Conservation (phyloP, 2,113 vertebrate genomes). For the Heterocephalus glaber region DNA sequence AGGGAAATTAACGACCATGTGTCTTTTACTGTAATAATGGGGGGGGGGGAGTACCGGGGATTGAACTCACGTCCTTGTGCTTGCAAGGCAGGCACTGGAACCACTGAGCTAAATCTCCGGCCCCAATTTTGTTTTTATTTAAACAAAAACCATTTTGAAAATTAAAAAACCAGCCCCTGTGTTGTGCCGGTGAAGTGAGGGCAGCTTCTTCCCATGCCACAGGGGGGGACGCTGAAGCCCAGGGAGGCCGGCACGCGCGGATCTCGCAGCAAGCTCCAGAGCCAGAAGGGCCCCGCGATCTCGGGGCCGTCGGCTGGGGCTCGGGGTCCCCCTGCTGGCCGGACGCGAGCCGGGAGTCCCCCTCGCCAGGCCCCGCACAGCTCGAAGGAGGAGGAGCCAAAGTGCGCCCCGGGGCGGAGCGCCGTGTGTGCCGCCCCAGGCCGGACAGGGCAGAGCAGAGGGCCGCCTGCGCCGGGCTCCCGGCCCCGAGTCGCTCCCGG, state of each 20-base stretch:
- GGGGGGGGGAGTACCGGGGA: too few species aligned
- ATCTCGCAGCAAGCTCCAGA: neutral
- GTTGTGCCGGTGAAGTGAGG: too few species aligned
- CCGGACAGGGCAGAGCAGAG: neutral
- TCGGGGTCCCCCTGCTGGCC: slow-evolving; percentile 77
- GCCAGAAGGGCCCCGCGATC: neutral
- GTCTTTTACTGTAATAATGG: neutral
- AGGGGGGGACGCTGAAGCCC: neutral
- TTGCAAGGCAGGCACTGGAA: too few species aligned
- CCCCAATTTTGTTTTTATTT: neutral
- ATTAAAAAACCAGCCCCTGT: neutral
- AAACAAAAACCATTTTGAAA: neutral
- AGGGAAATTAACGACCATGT: neutral
- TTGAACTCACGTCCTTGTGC: too few species aligned
- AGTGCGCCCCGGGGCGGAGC: neutral
- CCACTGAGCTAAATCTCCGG: too few species aligned
- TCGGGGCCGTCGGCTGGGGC: neutral
- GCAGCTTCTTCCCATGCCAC: neutral
- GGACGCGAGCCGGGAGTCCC: neutral
- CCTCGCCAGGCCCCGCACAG: rapidly evolving
- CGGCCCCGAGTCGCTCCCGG: neutral
- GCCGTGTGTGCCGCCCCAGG: neutral
- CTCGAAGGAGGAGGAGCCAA: neutral
- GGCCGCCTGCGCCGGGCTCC: neutral
- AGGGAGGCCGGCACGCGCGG: rapidly evolving